These are phyloP conservation scores for Manacus vitellinus DNA, from an alignment of 2,113 vertebrate species.

Conservation along the genomic window DNA sequence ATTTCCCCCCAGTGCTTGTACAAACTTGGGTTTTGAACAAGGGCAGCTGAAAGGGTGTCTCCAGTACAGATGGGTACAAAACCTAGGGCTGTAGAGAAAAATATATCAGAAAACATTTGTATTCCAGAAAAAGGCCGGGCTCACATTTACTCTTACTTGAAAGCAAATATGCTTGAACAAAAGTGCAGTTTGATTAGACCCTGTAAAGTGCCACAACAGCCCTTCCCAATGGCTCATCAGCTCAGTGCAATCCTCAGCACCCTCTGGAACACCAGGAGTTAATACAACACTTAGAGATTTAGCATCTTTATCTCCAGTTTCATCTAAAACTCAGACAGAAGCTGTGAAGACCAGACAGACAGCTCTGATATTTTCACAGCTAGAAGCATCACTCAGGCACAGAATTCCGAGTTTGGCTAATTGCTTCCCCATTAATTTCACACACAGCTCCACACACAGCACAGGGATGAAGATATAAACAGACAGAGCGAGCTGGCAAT, in stretches of 20 bases:
- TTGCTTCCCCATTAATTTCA: conserved; percentile 19
- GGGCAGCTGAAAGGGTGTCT: neutral
- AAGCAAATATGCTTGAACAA: neutral
- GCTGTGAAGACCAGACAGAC: neutral
- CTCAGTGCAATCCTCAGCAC: neutral
- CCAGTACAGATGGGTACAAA: neutral
- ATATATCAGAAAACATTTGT: neutral
- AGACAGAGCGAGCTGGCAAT: neutral
- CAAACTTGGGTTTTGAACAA: neutral
- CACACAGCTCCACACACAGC: neutral
- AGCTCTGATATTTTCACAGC: neutral
- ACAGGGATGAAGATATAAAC: neutral
- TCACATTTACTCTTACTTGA: neutral
- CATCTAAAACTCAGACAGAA: neutral
- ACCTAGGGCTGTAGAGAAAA: neutral
- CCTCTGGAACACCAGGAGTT: neutral
- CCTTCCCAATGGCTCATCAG: neutral
- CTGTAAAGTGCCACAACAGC: neutral
- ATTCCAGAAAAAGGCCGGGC: neutral
- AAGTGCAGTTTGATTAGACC: neutral
- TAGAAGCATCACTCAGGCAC: neutral
- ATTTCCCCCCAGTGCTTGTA: neutral
- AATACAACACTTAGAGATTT: neutral
- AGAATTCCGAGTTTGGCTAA: neutral
- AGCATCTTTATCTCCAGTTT: neutral